Conservation (phyloP, 2,797 vertebrate species). For the Bovichtus diacanthus region DNA sequence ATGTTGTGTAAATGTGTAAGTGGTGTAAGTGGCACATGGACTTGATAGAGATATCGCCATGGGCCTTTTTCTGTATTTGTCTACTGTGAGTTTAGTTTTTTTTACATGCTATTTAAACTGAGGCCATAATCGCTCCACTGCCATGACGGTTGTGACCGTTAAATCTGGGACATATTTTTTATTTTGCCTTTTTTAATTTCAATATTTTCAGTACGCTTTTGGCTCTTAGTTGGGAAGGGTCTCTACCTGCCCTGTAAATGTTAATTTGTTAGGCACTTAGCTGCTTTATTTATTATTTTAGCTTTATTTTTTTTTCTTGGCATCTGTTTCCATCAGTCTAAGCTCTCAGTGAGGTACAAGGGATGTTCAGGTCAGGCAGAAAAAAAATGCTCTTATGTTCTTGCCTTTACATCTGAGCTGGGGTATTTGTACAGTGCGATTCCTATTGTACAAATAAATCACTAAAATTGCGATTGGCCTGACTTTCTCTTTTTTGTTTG, state of each 20-base stretch:
- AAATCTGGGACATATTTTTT: conserved; percentile 45
- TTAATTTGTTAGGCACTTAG: conserved; percentile 48
- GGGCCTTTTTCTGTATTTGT: conserved; percentile 77
- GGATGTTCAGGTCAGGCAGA: conserved; percentile 69
- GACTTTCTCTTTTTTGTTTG: conserved; percentile 30
- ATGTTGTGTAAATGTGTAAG: conserved; percentile 69
- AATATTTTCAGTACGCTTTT: conserved; percentile 55
- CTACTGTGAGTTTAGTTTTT: conserved; percentile 54
- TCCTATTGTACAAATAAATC: conserved; percentile 88
- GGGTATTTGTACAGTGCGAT: conserved; percentile 80
- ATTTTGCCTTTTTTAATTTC: conserved; percentile 64
- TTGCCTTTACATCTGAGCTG: conserved; percentile 74
- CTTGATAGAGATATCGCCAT: conserved; percentile 64
- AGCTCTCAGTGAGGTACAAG: conserved; percentile 71
- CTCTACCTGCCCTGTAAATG: conserved; percentile 53
- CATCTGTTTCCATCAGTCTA: conserved; percentile 57
- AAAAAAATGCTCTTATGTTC: conserved; percentile 65
- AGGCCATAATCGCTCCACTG: conserved; percentile 72
- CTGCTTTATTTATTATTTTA: conserved; percentile 68
- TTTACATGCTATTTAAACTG: conserved; percentile 64
- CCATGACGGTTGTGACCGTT: conserved; percentile 60
- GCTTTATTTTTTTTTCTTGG: conserved; percentile 25
- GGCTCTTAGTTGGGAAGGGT: conserved; percentile 56
- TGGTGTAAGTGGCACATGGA: conserved; percentile 65
- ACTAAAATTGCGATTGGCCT: conserved; percentile 77